These are phyloP conservation scores for silkworm (Bombyx mori) DNA, from an alignment of 1,140 invertebrate genomes.

Conservation along the genomic window DNA sequence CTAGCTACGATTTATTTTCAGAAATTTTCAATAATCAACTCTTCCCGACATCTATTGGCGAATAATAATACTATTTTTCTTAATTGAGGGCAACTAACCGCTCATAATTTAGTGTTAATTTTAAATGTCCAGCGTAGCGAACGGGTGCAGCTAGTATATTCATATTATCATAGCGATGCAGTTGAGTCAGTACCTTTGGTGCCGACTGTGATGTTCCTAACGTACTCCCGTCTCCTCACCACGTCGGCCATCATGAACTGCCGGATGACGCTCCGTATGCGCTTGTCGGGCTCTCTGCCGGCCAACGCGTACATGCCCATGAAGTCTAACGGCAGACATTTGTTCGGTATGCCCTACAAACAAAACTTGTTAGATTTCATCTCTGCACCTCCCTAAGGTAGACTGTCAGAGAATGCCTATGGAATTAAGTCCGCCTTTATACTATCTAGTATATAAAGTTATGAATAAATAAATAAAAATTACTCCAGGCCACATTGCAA, in stretches of 20 bases:
- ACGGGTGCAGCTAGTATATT: neutral
- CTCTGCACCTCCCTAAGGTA: too few relatives aligned
- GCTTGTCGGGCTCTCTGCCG: slow-evolving; percentile 87
- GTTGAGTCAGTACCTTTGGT: slow-evolving; percentile 39
- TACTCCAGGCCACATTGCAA: neutral
- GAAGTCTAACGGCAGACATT: slow-evolving; percentile 94
- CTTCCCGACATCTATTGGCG: too few relatives aligned
- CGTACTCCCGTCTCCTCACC: slow-evolving; percentile 90
- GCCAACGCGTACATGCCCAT: slow-evolving; percentile 95
- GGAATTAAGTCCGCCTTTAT: too few relatives aligned
- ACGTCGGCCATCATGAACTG: slow-evolving; percentile 90
- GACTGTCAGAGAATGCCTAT: too few relatives aligned
- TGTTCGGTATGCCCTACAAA: slow-evolving; percentile 82
- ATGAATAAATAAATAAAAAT: neutral
- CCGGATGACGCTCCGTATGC: slow-evolving; percentile 77
- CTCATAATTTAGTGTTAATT: too few relatives aligned
- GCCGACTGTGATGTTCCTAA: slow-evolving; percentile 81
- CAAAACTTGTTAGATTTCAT: neutral
- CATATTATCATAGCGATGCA: neutral
- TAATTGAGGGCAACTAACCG: too few relatives aligned
- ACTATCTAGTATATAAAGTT: neutral
- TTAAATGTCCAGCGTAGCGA: too few relatives aligned
- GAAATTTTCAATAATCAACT: too few relatives aligned
- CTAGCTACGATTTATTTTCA: too few relatives aligned
- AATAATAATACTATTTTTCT: too few relatives aligned